Evolutionary conservation across 2,888 invertebrate genomes (phyloP), one percentile per base, ranked within the genome.

Genomic region (Drosophila eohydei): DNA sequence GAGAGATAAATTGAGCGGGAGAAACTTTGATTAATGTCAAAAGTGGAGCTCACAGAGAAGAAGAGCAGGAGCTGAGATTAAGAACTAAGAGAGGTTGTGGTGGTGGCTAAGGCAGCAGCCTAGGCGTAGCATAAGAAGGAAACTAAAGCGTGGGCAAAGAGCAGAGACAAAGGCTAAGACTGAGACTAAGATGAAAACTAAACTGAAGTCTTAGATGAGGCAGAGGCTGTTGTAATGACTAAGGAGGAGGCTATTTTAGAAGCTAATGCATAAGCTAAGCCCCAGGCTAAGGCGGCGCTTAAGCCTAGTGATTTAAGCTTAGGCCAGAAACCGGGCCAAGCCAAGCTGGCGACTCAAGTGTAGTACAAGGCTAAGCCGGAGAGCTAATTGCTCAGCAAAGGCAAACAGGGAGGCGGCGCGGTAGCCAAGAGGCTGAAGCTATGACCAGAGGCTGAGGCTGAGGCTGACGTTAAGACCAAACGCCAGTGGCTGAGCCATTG

Each of bases 401-500:
- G 14, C 28, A 16, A 16, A 41, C 12, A 28, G 12, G 14, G 4
- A 16, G 28, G 40, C 38, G n/a, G 1, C 28, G 34, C 34, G 1
- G n/a, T 12, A n/a, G 40, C n/a, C n/a, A n/a, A 14, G 8, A n/a
- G 28, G n/a, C 46, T 46, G 46, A 14, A 28, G 26, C 28, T 14
- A 46, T 14, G 46, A 46, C 46, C 32, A 16, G 48, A 32, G 48
- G 38, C 36, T 26, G 21, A 7, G 38, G 5, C 14, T 26, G 26
- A 3, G 9, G 28, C 38, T 16, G 34, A 51, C 32, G 14, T 14
- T 12, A 7, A 50, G 50, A 50, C 12, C 51, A 16, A 50, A 16
- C 4, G 32, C 21, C 51, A 32, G 32, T 21, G 34, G 34, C 34
- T 26, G 52, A 52, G 36, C 52, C 28, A 52, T 32, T 21, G 51